These are phyloP conservation scores for Cyprinodon diabolis DNA, from an alignment of 2,797 vertebrate species.

Conservation along the genomic window DNA sequence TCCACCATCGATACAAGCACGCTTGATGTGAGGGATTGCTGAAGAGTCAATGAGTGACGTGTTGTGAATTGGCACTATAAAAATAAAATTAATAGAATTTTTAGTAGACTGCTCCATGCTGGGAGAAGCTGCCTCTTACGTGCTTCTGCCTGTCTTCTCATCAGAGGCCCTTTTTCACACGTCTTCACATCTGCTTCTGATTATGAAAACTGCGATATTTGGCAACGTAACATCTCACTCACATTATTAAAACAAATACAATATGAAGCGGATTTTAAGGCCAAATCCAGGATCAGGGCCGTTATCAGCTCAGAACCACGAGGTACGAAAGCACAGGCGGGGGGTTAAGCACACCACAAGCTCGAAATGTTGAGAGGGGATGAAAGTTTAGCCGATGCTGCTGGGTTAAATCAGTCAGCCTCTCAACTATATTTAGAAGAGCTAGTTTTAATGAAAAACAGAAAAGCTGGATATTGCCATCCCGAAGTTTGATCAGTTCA, in stretches of 20 bases:
- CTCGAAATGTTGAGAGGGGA: background rate
- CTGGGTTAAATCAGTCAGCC: slow-evolving; percentile 5
- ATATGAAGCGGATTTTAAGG: slow-evolving; percentile 32
- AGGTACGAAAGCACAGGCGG: slow-evolving; percentile 48
- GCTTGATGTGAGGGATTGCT: no score
- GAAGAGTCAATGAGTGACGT: no score
- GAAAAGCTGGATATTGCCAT: background rate
- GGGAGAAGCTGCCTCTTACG: slow-evolving; percentile 10
- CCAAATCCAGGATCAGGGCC: slow-evolving; percentile 32
- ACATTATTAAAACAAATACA: slow-evolving; percentile 43
- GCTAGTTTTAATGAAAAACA: slow-evolving; percentile 39
- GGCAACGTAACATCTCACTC: slow-evolving; percentile 29
- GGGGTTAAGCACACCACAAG: slow-evolving; percentile 53
- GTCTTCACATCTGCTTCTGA: slow-evolving; percentile 62
- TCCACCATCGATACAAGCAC: no score
- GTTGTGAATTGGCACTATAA: no score
- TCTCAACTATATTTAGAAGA: slow-evolving; percentile 5
- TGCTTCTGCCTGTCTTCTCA: slow-evolving; percentile 10
- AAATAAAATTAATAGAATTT: no score
- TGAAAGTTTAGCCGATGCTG: slow-evolving; percentile 1
- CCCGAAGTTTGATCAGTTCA: background rate
- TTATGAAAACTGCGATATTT: slow-evolving; percentile 43
- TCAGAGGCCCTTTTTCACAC: slow-evolving; percentile 1
- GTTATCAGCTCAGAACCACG: background rate
- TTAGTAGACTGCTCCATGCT: background rate